Base-by-base conservation (phyloP, 1,140 invertebrate genomes). In the Saccostrea cuccullata region DNA sequence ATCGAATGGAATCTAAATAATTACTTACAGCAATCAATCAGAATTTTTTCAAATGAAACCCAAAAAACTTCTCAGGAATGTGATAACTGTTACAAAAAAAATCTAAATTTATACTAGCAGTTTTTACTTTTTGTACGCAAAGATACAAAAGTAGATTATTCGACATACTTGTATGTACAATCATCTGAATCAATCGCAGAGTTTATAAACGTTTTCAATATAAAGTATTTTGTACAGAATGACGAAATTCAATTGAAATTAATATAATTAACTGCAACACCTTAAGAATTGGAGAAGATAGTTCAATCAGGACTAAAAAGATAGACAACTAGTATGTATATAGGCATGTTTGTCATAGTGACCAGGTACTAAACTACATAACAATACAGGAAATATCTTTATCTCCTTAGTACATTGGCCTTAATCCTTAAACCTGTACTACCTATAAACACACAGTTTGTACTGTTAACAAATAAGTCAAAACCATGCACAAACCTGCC, bases 361-460 rank as follows among this genome's bases (percentile, higher is more conserved):
- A 64, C 13, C 58, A 4, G 58, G 58, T 20, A 64, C 58, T 6
- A 20, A 12, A 36, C 30, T 30, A 77, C 26, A 23, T 23, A 20
- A 73, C 67, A 30, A 73, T 36, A 77, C 70, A 77, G 70, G 70
- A 77, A 77, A 77, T 36, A 13, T 73, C 70, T 77, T 30, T 20
- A 77, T 30, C 26, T 67, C 60, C 20, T 67, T 67, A 67, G 15
- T 36, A 36, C 70, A 60, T 20, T 2, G 15, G n/a, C 9, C 60
- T 9, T 23, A 67, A 67, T 20, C 6, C 23, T 20, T 67, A 67
- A 17, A n/a, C 8, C 60, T 67, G 20, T 13, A 20, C 60, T 67
- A 36, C 20, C 20, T 23, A n/a, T 67, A 20, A 67, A 67, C 60
- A 64, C 60, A 67, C 15, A 20, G 20, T 47, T 47, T 47, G 9